These are phyloP conservation scores for Echinarachnius parma DNA, from an alignment of 53 echinoderm and acorn worm genomes.

Conservation along the genomic window DNA sequence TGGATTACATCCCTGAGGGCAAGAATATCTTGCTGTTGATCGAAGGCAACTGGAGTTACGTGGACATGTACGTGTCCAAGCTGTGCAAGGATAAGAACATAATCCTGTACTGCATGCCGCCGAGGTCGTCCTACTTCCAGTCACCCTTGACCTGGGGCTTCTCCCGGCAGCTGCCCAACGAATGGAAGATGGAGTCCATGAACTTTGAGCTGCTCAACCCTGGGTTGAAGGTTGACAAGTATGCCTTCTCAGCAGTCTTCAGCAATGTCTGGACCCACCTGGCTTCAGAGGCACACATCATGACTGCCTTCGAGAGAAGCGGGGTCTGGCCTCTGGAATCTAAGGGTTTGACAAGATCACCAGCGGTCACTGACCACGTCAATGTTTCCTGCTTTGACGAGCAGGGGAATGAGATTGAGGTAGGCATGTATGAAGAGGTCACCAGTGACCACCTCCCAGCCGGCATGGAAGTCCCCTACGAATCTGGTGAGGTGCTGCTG, in stretches of 20 bases:
- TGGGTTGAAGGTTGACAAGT: constrained; percentile 33
- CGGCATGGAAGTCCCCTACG: background rate
- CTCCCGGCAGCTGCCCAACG: constrained; percentile 13
- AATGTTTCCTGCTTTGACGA: constrained; percentile 35
- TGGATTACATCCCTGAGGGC: constrained; percentile 13
- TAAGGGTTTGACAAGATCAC: background rate
- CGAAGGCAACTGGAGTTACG: constrained; percentile 15
- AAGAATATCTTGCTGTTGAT: constrained; percentile 38
- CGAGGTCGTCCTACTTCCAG: constrained; percentile 32
- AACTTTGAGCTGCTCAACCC: constrained; percentile 47
- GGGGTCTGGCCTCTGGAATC: constrained; percentile 25
- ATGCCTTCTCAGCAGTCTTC: constrained; percentile 31
- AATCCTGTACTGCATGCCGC: constrained; percentile 47
- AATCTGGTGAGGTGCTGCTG: background rate
- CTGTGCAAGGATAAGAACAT: constrained; percentile 43
- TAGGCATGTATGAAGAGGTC: constrained; percentile 42
- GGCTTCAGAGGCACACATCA: constrained; percentile 3
- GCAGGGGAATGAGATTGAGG: constrained; percentile 33
- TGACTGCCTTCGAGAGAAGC: constrained; percentile 26
- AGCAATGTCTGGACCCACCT: constrained; percentile 34
- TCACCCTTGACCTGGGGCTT: constrained; percentile 33
- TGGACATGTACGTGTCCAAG: constrained; percentile 40
- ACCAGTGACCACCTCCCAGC: background rate
- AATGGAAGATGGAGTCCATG: constrained; percentile 44
- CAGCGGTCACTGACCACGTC: background rate